These are phyloP conservation scores for Acropternis orthonyx DNA, from an alignment of 2,797 vertebrate species.

Conservation along the genomic window DNA sequence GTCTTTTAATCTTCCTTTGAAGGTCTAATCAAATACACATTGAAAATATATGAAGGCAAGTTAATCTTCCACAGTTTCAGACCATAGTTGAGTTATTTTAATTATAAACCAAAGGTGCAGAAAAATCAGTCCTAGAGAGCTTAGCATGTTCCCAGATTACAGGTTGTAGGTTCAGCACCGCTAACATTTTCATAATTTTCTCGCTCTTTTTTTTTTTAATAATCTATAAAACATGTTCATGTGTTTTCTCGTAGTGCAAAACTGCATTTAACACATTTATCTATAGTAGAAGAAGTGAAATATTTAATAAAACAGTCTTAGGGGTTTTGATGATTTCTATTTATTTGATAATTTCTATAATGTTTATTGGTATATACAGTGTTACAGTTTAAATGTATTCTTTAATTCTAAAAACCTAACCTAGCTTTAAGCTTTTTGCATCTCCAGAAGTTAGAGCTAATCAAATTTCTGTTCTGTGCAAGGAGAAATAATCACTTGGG, in stretches of 20 bases:
- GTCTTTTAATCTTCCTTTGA: not conserved
- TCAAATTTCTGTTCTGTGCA: not conserved
- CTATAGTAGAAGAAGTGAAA: not conserved
- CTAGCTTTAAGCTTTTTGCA: not conserved
- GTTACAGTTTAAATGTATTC: not conserved
- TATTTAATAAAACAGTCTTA: not conserved
- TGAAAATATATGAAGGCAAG: not conserved
- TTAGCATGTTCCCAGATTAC: not conserved
- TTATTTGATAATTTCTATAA: not conserved
- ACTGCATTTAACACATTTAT: not conserved
- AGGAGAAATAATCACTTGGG: not conserved
- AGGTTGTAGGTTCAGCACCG: not conserved
- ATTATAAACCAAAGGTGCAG: not conserved
- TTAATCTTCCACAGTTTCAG: not conserved
- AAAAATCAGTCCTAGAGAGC: not conserved
- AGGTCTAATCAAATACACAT: not conserved
- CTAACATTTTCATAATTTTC: not conserved
- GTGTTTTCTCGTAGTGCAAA: not conserved
- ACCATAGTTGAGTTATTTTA: not conserved
- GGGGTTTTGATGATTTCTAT: fast-evolving
- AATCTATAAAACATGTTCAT: not conserved
- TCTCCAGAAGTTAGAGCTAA: not conserved
- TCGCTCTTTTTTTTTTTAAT: not conserved
- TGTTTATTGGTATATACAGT: not conserved
- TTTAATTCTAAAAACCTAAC: not conserved